phyloP scores from a whole-genome alignment of 2,888 invertebrate genomes.

The Anthoptus insignis region DNA sequence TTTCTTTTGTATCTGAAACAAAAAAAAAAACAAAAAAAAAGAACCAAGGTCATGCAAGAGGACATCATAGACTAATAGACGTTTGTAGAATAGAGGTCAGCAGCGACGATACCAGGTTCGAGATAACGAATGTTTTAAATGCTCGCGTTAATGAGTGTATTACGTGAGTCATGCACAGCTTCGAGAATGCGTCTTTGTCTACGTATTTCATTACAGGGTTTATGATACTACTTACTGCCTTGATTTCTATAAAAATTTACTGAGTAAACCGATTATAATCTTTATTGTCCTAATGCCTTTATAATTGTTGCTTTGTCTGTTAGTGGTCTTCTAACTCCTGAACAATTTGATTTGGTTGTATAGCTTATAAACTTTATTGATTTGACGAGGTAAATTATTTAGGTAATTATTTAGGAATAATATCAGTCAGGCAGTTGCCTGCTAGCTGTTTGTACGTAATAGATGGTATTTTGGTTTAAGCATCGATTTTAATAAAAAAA shows the following conservation, averaged over 20 bases:
- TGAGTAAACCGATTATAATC: neutral
- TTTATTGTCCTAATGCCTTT: neutral
- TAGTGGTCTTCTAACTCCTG: neutral
- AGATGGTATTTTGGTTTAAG: too few relatives aligned
- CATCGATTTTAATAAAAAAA: too few relatives aligned
- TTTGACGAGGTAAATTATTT: too few relatives aligned
- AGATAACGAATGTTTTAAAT: constrained; percentile 29
- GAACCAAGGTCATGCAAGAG: neutral
- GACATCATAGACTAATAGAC: neutral
- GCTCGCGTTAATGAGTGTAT: constrained; percentile 23
- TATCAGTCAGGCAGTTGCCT: too few relatives aligned
- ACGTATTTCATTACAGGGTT: constrained; percentile 5
- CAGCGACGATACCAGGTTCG: neutral
- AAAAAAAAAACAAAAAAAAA: too few relatives aligned
- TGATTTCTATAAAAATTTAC: neutral
- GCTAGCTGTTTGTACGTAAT: too few relatives aligned
- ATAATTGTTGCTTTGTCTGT: neutral
- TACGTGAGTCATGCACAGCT: constrained; percentile 25
- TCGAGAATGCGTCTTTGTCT: constrained; percentile 28
- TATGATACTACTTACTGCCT: neutral
- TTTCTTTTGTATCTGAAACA: too few relatives aligned
- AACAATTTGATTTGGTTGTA: too few relatives aligned
- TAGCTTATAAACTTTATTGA: too few relatives aligned
- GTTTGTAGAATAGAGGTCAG: neutral
- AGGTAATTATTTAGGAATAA: too few relatives aligned